A percentile compares a stretch with the other conserved stretches of the same genome.
phyloP scores from a whole-genome alignment of 2,113 vertebrate genomes.

The Pachycephala philippinensis region DNA sequence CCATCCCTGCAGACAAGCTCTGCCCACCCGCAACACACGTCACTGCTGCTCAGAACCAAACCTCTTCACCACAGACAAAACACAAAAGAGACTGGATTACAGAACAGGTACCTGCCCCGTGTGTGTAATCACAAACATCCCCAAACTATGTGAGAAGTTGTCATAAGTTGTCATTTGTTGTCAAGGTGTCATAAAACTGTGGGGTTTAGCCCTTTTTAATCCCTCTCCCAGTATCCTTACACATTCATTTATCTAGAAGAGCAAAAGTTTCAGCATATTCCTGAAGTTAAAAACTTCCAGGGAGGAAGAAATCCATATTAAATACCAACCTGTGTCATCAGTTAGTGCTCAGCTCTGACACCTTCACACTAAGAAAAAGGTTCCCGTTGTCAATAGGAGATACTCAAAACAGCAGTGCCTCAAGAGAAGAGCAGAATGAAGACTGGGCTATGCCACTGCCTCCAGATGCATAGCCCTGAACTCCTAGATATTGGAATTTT shows the following conservation, averaged over 20 bases:
- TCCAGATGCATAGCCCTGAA: background rate
- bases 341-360: background rate
- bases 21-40: background rate
- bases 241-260: background rate
- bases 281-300: background rate
- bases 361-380: background rate
- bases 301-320: background rate
- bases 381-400: background rate
- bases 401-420: background rate
- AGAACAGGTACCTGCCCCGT: background rate
- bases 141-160: background rate
- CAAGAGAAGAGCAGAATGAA: background rate
- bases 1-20: background rate
- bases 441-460: fast-evolving
- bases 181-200: background rate
- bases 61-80: background rate
- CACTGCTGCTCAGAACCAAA: background rate
- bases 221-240: background rate
- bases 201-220: background rate
- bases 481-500: background rate
- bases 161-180: background rate
- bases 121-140: background rate
- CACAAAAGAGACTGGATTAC: background rate
- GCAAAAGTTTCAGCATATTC: background rate
- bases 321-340: background rate